Evolutionary conservation across 2,113 vertebrate species (phyloP).

Genomic region (Kryptolebias marmoratus): DNA sequence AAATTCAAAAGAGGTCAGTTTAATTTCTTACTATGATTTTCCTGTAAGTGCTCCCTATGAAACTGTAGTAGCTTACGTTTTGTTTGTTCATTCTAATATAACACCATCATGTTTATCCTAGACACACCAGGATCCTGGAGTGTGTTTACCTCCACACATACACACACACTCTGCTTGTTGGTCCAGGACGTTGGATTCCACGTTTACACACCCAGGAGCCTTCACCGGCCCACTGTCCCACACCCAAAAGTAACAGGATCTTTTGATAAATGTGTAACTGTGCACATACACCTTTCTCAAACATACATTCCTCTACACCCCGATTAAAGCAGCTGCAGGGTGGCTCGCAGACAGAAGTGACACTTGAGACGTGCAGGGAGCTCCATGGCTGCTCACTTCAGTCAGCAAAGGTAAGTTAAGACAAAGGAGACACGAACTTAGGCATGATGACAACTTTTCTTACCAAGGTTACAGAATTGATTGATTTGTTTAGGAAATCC

Average conservation of each 20-base stretch:
- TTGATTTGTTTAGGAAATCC: not conserved
- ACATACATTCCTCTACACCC: constrained; percentile 77
- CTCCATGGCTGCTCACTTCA: constrained; percentile 1
- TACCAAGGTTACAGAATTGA: not conserved
- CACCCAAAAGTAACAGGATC: constrained; percentile 83
- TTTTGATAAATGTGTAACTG: constrained; percentile 82
- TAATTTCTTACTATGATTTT: not conserved
- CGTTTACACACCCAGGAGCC: constrained; percentile 59
- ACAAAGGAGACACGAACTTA: not conserved
- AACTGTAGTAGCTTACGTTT: not conserved
- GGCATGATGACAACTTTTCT: not conserved
- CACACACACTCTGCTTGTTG: constrained; percentile 26
- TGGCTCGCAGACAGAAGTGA: constrained; percentile 31
- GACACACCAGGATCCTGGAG: constrained; percentile 62
- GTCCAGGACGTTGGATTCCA: constrained; percentile 72
- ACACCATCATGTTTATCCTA: constrained; percentile 44
- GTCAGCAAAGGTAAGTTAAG: constrained; percentile 42
- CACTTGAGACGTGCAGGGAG: constrained; percentile 2
- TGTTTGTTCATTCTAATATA: constrained; percentile 50
- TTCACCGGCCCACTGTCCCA: constrained; percentile 61
- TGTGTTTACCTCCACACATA: constrained; percentile 64
- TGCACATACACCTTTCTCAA: constrained; percentile 84
- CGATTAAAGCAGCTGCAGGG: constrained; percentile 75
- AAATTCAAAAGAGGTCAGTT: not conserved
- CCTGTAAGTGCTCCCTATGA: not conserved